These are phyloP conservation scores for Scrobipalpa costella DNA, from an alignment of 2,888 invertebrate species.

Conservation along the genomic window DNA sequence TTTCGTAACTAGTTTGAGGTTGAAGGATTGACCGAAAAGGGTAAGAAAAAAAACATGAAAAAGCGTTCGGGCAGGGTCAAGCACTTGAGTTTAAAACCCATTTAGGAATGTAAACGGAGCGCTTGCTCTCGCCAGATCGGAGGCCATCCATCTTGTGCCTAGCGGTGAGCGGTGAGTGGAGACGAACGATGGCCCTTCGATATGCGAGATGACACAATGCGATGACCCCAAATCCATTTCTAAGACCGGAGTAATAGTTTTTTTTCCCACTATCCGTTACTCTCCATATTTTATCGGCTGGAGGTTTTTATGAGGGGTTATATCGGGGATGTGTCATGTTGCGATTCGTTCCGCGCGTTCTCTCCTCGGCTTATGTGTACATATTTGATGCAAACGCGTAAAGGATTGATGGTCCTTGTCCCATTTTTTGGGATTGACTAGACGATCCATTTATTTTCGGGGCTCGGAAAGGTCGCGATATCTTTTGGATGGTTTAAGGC, in stretches of 20 bases:
- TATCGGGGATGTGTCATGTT: conserved; percentile 65
- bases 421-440: conserved; percentile 54
- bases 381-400: conserved; percentile 66
- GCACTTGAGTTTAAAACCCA: conserved; percentile 56
- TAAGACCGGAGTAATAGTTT: conserved; percentile 65
- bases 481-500: conserved; percentile 15
- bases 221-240: conserved; percentile 72
- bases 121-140: conserved; percentile 31
- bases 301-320: conserved; percentile 67
- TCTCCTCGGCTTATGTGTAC: conserved; percentile 55
- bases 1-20: conserved; percentile 22
- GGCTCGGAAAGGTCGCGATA: conserved; percentile 18
- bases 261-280: conserved; percentile 56
- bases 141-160: conserved; percentile 21
- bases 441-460: conserved; percentile 56
- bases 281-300: conserved; percentile 69
- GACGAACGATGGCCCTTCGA: conserved; percentile 66
- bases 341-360: conserved; percentile 51
- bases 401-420: conserved; percentile 66
- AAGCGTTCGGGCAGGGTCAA: conserved; percentile 30
- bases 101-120: conserved; percentile 61
- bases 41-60: conserved; percentile 19
- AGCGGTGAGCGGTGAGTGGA: conserved; percentile 37
- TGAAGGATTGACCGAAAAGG: conserved; percentile 32
- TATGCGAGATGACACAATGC: conserved; percentile 73